Evolutionary conservation across 2,113 vertebrate genomes (phyloP).

Genomic region (Larimichthys polyactis): DNA sequence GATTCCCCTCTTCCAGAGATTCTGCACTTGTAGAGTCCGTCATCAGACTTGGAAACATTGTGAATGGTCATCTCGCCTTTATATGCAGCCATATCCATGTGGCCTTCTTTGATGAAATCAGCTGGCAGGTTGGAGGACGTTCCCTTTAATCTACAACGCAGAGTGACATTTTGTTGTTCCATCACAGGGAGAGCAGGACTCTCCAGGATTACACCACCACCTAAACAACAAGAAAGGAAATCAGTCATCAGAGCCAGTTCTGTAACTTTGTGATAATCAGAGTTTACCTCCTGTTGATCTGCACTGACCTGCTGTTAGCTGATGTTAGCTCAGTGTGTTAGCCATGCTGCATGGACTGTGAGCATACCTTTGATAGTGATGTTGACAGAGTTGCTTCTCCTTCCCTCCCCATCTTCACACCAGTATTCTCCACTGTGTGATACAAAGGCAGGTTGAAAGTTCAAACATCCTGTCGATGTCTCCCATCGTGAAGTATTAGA

Average conservation of each 20-base stretch:
- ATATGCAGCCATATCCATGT: neutral
- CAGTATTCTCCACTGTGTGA: conserved; percentile 28
- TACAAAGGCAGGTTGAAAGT: neutral
- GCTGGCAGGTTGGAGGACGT: neutral
- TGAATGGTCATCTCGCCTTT: conserved; percentile 20
- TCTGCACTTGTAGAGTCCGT: conserved; percentile 46
- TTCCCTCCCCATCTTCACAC: conserved; percentile 5
- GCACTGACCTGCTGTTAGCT: too few species aligned
- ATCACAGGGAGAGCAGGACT: conserved; percentile 24
- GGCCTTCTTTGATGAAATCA: conserved; percentile 41
- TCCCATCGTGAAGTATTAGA: neutral
- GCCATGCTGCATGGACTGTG: too few species aligned
- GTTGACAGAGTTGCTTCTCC: conserved; percentile 6
- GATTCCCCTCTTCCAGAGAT: conserved; percentile 26
- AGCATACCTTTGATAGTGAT: neutral
- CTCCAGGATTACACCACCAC: neutral
- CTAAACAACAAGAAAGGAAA: neutral
- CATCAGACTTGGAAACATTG: conserved; percentile 27
- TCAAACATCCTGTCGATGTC: neutral
- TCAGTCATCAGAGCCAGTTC: too few species aligned
- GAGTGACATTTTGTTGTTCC: neutral
- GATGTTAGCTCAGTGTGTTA: too few species aligned
- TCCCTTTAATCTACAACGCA: neutral
- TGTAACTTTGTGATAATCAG: too few species aligned
- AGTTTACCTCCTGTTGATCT: too few species aligned